phyloP scores from a whole-genome alignment of 2,888 invertebrate genomes.

The Octodonta nipae region DNA sequence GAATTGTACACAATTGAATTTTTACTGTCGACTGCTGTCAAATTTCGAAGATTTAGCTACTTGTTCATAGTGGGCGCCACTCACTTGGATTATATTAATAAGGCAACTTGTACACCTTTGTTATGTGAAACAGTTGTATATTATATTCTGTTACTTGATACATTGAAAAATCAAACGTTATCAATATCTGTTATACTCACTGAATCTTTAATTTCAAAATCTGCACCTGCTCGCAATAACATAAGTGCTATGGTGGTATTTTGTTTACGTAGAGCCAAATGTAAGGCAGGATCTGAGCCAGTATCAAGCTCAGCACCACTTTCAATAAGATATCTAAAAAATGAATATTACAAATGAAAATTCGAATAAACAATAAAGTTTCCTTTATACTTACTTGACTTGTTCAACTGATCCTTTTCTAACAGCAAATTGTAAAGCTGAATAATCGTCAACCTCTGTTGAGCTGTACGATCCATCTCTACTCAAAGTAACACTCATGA shows the following conservation, averaged over 20 bases:
- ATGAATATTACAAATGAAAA: not conserved
- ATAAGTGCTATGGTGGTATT: slow-evolving; percentile 44
- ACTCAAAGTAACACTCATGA: slow-evolving; percentile 14
- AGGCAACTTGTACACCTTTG: no score
- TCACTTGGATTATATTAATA: no score
- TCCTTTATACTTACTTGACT: slow-evolving; percentile 22
- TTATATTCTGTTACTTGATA: no score
- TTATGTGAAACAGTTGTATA: no score
- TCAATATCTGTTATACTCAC: no score
- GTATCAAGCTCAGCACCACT: slow-evolving; percentile 31
- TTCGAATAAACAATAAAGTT: not conserved
- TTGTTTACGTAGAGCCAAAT: slow-evolving; percentile 44
- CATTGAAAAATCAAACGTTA: no score
- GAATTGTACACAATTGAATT: no score
- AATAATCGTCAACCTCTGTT: slow-evolving; percentile 25
- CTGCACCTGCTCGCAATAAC: slow-evolving; percentile 47
- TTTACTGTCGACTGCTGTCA: no score
- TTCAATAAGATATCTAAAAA: slow-evolving; percentile 29
- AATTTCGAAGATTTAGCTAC: no score
- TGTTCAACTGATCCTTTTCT: slow-evolving; percentile 28
- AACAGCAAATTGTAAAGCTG: slow-evolving; percentile 30
- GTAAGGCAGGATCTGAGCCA: slow-evolving; percentile 43
- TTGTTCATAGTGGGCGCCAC: no score
- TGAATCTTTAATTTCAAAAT: slow-evolving; percentile 41
- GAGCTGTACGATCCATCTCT: slow-evolving; percentile 27